A percentile compares a stretch with the other conserved stretches of the same genome.
Evolutionary conservation across 2,113 vertebrate genomes (phyloP).

Genomic region (Uria lomvia): DNA sequence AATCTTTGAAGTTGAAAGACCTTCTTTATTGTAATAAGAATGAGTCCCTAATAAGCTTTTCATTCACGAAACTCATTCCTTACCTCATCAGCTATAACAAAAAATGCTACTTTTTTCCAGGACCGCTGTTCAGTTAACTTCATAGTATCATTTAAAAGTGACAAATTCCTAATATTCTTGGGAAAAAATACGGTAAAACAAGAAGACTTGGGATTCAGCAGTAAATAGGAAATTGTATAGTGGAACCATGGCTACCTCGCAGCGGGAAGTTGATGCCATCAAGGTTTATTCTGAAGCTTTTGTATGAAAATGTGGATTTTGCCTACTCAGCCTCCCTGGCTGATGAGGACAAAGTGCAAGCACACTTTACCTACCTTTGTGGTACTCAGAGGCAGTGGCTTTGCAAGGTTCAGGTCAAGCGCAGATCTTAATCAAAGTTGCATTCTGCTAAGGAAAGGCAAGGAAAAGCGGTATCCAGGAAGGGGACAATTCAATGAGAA

Average conservation of each 20-base stretch:
- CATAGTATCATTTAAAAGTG: neutral
- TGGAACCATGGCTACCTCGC: neutral
- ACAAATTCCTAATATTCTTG: neutral
- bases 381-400: neutral
- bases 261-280: neutral
- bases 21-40: neutral
- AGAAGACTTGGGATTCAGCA: neutral
- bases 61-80: neutral
- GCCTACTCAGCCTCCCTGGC: neutral
- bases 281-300: neutral
- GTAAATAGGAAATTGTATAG: neutral
- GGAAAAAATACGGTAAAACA: neutral
- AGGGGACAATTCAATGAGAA: neutral
- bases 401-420: neutral
- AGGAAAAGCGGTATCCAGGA: neutral
- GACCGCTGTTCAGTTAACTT: neutral
- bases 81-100: neutral
- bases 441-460: neutral
- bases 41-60: neutral
- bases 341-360: neutral
- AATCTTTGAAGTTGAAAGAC: neutral
- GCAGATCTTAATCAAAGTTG: neutral
- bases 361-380: neutral
- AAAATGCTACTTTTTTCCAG: neutral
- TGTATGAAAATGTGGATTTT: neutral